phyloP scores from a whole-genome alignment of 2,113 vertebrate species.

The Hippocampus comes region DNA sequence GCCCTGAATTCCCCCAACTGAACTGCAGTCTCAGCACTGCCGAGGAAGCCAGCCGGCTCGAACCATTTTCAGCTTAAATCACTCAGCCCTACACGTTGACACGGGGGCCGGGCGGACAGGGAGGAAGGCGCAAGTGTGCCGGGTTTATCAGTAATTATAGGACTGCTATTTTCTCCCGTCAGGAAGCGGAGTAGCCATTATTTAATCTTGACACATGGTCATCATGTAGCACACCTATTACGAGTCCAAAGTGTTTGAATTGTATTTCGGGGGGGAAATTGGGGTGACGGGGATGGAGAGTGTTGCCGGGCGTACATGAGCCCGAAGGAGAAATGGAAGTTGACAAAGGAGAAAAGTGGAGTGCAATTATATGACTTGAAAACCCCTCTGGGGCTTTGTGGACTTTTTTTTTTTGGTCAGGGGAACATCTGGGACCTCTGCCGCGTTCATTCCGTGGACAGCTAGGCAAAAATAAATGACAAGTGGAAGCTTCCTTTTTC shows the following conservation, averaged over 20 bases:
- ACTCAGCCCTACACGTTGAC: slow-evolving; percentile 58
- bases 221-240: slow-evolving; percentile 71
- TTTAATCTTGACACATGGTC: slow-evolving; percentile 74
- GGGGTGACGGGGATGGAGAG: slow-evolving; percentile 50
- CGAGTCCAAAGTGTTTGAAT: slow-evolving; percentile 62
- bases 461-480: background rate
- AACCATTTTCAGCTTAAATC: slow-evolving; percentile 55
- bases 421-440: slow-evolving; percentile 4
- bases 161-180: slow-evolving; percentile 66
- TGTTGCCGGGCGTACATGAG: slow-evolving; percentile 21
- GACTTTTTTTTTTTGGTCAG: background rate
- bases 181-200: slow-evolving; percentile 63
- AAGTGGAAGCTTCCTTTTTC: background rate
- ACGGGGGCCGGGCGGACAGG: slow-evolving; percentile 61
- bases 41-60: slow-evolving; percentile 40
- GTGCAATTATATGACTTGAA: slow-evolving; percentile 47
- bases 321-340: slow-evolving; percentile 20
- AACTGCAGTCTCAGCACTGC: slow-evolving; percentile 70
- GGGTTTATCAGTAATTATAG: slow-evolving; percentile 76
- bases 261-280: slow-evolving; percentile 49
- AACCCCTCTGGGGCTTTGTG: slow-evolving; percentile 33
- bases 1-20: slow-evolving; percentile 64
- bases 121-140: slow-evolving; percentile 58
- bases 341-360: slow-evolving; percentile 16
- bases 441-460: background rate